Conservation (phyloP, 2,888 invertebrate genomes). For the Trissolcus japonicus region DNA sequence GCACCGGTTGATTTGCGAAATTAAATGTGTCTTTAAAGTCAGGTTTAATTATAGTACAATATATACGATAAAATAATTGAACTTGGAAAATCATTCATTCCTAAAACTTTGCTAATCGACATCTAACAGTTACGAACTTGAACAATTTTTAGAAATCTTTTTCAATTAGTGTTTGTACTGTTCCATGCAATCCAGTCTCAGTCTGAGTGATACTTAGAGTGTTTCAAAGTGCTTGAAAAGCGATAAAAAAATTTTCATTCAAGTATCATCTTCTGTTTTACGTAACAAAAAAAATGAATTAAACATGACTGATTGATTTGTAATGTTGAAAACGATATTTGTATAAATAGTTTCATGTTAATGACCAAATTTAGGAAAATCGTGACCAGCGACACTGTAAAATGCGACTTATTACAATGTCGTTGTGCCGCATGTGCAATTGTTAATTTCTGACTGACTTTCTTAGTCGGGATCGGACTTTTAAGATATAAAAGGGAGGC, state of each 20-base stretch:
- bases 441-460: conserved; percentile 32
- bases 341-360: not conserved
- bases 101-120: conserved; percentile 7
- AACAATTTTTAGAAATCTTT: not conserved
- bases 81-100: conserved; percentile 15
- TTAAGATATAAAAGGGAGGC: conserved; percentile 6
- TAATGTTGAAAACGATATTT: not conserved
- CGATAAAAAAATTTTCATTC: not conserved
- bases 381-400: not conserved
- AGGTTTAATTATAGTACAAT: conserved; percentile 30
- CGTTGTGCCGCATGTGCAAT: conserved; percentile 11
- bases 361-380: not conserved
- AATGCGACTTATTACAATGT: not conserved
- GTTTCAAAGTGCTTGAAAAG: not conserved
- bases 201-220: not conserved
- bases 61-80: conserved; percentile 3
- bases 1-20: conserved; percentile 1
- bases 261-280: not conserved
- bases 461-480: conserved; percentile 25
- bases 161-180: not conserved
- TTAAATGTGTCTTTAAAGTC: conserved; percentile 26
- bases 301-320: conserved; percentile 4
- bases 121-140: not conserved
- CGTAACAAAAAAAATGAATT: not conserved
- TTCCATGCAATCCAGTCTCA: not conserved